Evolutionary conservation across 2,113 vertebrate species (phyloP), one percentile per base, ranked within the genome.

Genomic region (Sula dactylatra): DNA sequence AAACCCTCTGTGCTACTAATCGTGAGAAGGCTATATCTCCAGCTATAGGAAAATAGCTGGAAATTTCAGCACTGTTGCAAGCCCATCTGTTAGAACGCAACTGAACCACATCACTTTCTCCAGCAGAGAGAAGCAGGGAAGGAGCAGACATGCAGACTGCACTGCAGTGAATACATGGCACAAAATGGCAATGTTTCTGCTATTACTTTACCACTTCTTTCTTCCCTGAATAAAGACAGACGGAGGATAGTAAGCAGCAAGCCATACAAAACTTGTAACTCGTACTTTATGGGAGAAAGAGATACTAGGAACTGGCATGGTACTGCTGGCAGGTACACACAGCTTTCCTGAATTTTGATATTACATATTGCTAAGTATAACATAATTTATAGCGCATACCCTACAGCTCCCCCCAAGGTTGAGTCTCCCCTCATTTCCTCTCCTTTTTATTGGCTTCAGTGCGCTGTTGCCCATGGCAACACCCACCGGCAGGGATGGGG

Each of bases 401-500:
- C 97, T 96, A 82, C 52, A 69, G 97, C 95, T 94, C 96, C 95
- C 94, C 96, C 83, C 70, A 97, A 98, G 98, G 97, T 96, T 98
- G 97, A 97, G 92, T 93, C 93, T 98, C 97, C 94, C 93, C 95
- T 97, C 95, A 89, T 98, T 98, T 97, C 97, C 97, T 98, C 92
- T 96, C 96, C 95, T 97, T 97, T 98, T 98, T 98, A 98, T 97
- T 97, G 97, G 98, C 97, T 98, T 97, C 98, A 97, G 92, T 96
- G 97, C 97, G 17, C 90, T 72, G 98, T 98, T 98, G 98, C 98
- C 98, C 97, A 85, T 98, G 97, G 98, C 98, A 98, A 98, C 98
- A 92, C 79, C 93, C 97, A 97, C 91, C 59, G 65, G 96, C 97
- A 96, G 97, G 96, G 96, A 97, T 74, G 91, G 95, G 96, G 98